phyloP scores from a whole-genome alignment of 2,113 vertebrate species.

The Willisornis vidua region DNA sequence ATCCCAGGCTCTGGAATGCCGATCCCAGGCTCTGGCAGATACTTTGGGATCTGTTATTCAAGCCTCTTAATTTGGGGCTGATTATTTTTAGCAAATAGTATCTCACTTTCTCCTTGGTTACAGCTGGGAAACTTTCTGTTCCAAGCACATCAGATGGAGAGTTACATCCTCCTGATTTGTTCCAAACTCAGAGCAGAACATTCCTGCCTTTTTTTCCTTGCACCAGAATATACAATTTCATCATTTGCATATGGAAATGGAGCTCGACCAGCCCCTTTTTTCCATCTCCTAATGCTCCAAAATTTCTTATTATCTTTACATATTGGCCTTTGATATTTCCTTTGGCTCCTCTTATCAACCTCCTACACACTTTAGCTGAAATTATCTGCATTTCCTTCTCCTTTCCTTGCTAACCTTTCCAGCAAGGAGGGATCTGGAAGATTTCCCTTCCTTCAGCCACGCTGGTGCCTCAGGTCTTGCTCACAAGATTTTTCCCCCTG shows the following conservation, averaged over 20 bases:
- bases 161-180: constrained; percentile 33
- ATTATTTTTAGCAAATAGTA: constrained; percentile 54
- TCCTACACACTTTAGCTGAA: neutral
- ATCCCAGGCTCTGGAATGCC: too few relatives aligned
- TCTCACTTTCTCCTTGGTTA: constrained; percentile 59
- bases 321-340: constrained; percentile 26
- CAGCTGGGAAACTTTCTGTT: constrained; percentile 60
- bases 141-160: constrained; percentile 22
- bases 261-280: neutral
- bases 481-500: neutral
- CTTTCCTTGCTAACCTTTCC: neutral
- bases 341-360: neutral
- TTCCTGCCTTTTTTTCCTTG: neutral
- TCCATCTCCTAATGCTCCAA: neutral
- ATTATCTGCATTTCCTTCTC: neutral
- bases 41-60: neutral
- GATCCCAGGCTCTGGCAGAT: neutral
- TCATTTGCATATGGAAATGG: neutral
- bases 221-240: neutral
- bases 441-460: neutral
- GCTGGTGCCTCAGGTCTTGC: neutral
- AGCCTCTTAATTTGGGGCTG: constrained; percentile 4
- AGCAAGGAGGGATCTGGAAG: neutral
- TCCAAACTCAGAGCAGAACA: constrained; percentile 6
- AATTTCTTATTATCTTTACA: neutral